Conservation (phyloP, 2,113 vertebrate genomes). For the Catharus fuscescens region DNA sequence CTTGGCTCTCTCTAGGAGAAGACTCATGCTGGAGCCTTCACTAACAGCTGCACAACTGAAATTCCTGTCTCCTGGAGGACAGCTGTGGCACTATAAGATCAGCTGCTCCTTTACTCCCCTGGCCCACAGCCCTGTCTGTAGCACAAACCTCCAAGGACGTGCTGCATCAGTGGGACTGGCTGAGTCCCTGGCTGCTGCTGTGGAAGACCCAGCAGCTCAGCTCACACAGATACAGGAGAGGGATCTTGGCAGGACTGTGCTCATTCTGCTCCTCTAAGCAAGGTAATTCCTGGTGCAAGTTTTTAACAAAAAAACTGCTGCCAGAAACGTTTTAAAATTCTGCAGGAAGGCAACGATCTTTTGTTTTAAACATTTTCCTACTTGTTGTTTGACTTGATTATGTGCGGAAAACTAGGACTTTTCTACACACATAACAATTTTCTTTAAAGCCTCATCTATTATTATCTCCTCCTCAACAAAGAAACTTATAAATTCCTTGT, state of each 20-base stretch:
- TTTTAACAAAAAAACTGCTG: not conserved
- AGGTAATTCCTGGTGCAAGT: not conserved
- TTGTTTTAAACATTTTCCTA: not conserved
- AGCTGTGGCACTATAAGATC: not conserved
- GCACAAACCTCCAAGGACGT: not conserved
- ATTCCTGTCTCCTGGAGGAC: not conserved
- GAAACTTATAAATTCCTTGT: not conserved
- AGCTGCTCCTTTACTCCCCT: not conserved
- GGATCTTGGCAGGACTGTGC: not conserved
- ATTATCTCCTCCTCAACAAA: not conserved
- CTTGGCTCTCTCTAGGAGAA: not conserved
- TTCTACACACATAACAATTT: not conserved
- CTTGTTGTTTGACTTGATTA: not conserved
- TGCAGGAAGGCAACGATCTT: not conserved
- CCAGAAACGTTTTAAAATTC: not conserved
- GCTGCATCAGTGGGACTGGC: not conserved
- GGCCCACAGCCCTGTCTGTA: not conserved
- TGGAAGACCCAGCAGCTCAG: not conserved
- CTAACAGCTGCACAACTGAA: not conserved
- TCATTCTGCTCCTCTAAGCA: not conserved
- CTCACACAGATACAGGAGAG: rapidly evolving
- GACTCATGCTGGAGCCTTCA: not conserved
- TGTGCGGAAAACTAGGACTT: not conserved
- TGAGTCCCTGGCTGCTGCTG: not conserved
- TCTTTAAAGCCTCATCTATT: not conserved